A percentile compares a stretch with the other conserved stretches of the same genome.
phyloP scores from a whole-genome alignment of 2,797 vertebrate genomes.

The Eulemur albifrons region DNA sequence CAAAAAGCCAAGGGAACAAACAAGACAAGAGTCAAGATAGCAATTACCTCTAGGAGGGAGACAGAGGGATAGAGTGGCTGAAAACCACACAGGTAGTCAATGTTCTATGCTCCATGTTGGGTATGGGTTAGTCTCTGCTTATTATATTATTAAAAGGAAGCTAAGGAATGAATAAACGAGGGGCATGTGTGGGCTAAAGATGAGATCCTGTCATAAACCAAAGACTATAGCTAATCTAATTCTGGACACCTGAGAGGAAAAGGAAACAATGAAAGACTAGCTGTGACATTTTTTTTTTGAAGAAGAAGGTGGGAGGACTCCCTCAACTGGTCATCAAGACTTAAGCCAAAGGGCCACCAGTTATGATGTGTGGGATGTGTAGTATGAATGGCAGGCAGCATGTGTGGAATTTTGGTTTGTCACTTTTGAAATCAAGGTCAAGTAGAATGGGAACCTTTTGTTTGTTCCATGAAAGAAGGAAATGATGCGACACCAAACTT shows the following conservation, averaged over 20 bases:
- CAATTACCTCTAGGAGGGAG: neutral
- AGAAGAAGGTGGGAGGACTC: neutral
- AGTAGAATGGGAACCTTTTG: neutral
- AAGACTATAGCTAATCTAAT: neutral
- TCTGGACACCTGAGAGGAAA: neutral
- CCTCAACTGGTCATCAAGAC: neutral
- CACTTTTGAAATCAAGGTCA: neutral
- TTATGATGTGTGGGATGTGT: fast-evolving
- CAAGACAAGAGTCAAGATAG: neutral
- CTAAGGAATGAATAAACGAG: neutral
- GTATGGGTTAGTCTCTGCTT: neutral
- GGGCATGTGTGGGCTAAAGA: neutral
- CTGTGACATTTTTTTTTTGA: neutral
- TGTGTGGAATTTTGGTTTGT: neutral
- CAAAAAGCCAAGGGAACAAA: neutral
- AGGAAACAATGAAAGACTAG: neutral
- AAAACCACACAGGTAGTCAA: neutral
- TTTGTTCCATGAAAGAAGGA: neutral
- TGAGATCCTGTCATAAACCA: neutral
- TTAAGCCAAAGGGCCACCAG: neutral
- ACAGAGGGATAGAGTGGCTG: neutral
- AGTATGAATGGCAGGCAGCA: neutral
- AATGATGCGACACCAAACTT: neutral
- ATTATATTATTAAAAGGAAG: neutral
- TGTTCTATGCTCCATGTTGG: neutral